Evolutionary conservation across 2,888 invertebrate genomes (phyloP).

Genomic region (Oligia latruncula): DNA sequence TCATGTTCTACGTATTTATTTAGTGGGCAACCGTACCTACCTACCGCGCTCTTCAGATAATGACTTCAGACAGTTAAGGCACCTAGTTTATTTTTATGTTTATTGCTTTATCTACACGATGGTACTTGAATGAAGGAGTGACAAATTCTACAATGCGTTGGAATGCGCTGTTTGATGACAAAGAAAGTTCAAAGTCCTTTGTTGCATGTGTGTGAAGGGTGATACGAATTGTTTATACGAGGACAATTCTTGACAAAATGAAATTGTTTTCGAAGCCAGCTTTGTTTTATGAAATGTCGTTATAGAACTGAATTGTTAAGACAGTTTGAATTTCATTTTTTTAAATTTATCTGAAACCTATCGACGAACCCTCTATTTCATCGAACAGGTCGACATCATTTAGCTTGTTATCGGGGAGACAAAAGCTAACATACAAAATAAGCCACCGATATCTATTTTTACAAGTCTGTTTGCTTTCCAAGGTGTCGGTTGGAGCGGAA

Average conservation of each 20-base stretch:
- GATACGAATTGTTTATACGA: conserved; percentile 49
- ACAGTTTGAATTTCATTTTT: not conserved
- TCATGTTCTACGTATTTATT: conserved; percentile 87
- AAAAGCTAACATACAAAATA: conserved; percentile 45
- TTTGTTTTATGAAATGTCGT: conserved; percentile 27
- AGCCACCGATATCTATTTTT: conserved; percentile 61
- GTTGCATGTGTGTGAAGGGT: conserved; percentile 47
- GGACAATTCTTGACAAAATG: conserved; percentile 39
- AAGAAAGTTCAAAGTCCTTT: conserved; percentile 65
- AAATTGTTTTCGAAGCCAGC: conserved; percentile 37
- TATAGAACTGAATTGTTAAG: conserved; percentile 17
- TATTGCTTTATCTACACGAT: conserved; percentile 65
- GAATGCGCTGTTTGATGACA: conserved; percentile 62
- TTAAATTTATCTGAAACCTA: not conserved
- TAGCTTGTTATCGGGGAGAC: conserved; percentile 31
- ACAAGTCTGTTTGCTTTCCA: conserved; percentile 65
- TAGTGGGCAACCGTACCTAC: conserved; percentile 79
- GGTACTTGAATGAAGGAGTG: conserved; percentile 62
- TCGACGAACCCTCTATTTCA: conserved; percentile 4
- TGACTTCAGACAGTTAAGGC: conserved; percentile 66
- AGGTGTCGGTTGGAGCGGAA: conserved; percentile 76
- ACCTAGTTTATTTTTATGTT: conserved; percentile 68
- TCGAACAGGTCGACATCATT: conserved; percentile 40
- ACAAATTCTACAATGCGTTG: conserved; percentile 60
- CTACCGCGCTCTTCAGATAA: conserved; percentile 77